Conservation (phyloP, 2,797 vertebrate species). For the Danio tinwini region DNA sequence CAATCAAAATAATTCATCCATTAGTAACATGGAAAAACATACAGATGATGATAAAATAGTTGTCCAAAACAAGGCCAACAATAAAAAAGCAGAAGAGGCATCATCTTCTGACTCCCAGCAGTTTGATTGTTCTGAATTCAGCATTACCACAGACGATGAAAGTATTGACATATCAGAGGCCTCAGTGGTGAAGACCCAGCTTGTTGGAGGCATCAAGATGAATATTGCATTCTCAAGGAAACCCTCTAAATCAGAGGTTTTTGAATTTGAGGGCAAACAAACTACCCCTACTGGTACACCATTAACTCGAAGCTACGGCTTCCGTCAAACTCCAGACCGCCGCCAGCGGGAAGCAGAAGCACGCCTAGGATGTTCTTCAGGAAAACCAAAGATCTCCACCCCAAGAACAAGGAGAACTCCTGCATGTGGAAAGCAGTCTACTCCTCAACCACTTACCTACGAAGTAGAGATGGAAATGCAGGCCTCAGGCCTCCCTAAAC, state of each 20-base stretch:
- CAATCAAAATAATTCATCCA: not conserved
- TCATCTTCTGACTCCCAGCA: conserved; percentile 70
- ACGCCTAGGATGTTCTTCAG: conserved; percentile 73
- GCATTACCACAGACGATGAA: conserved; percentile 68
- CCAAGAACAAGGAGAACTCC: conserved; percentile 62
- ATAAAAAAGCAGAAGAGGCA: conserved; percentile 51
- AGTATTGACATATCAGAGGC: conserved; percentile 74
- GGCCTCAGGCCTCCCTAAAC: conserved; percentile 88
- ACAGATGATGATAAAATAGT: conserved; percentile 3
- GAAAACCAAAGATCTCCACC: conserved; percentile 66
- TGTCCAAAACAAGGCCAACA: conserved; percentile 19
- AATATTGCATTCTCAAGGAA: conserved; percentile 72
- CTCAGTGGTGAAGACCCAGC: conserved; percentile 67
- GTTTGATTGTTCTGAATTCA: conserved; percentile 65
- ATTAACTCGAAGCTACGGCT: conserved; percentile 71
- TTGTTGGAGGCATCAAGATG: conserved; percentile 71
- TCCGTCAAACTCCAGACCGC: conserved; percentile 82
- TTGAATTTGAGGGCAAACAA: conserved; percentile 58
- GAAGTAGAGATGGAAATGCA: conserved; percentile 92
- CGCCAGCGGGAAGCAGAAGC: conserved; percentile 82
- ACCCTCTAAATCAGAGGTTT: conserved; percentile 61
- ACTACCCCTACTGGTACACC: conserved; percentile 16
- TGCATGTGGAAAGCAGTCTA: conserved; percentile 24
- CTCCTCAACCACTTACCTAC: conserved; percentile 74
- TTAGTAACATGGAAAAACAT: not conserved